Evolutionary conservation across 2,797 vertebrate genomes (phyloP), one percentile per base, ranked within the genome.

Genomic region (Gymnothorax javanicus): DNA sequence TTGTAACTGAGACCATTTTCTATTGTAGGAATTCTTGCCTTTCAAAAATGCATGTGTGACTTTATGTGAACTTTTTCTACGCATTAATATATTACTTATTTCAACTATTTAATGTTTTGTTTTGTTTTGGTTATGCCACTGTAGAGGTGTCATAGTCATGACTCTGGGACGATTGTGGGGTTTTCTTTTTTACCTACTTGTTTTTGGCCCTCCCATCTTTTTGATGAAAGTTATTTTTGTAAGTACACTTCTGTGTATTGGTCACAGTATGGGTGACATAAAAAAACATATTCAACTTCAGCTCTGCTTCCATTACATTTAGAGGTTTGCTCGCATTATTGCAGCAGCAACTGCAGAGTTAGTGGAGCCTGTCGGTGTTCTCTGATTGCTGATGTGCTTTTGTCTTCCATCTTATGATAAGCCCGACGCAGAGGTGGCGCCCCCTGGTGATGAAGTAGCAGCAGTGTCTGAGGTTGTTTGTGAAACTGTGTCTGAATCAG

Each of bases 341-440:
- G 7, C 27, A 27, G 73, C 33, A 77, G 15, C 33, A 23, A n/a
- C 20, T 0, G 33, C 73, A 50, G 33, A 43, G 20, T 15, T 77
- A 15, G 12, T 50, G 73, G 33, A 77, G 73, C 43, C 73, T 50
- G 73, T 77, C 12, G 13, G 25, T 75, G 71, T 52, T 33, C 43
- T 4, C 13, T 1, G n/a, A 20, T n/a, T n/a, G 84, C 60, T 85
- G 20, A 85, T 59, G 71, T 43, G 27, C 57, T 75, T 71, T 52
- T 75, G 20, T 25, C 56, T 59, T 85, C 71, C 84, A 54, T 77
- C 69, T 85, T 85, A 23, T 85, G 57, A 75, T 59, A n/a, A 79
- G 75, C 77, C 77, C n/a, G 20, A 81, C 50, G 52, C 50, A 0
- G 77, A 54, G 77, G 52, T 9, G 7, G 77, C 23, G 77, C 52